Base-by-base conservation (phyloP, 2,888 invertebrate species). In the Helicoverpa assulta region DNA sequence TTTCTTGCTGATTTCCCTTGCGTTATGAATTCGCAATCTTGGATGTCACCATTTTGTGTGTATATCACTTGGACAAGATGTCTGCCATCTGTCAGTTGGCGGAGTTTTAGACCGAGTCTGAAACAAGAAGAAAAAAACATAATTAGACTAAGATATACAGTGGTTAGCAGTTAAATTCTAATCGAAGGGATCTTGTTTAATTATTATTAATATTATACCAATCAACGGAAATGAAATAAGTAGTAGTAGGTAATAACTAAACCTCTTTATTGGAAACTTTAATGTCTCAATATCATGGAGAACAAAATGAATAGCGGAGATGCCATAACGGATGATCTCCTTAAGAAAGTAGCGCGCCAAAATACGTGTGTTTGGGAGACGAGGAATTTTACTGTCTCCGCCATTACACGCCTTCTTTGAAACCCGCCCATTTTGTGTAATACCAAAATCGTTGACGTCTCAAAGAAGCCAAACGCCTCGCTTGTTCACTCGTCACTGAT, bases 61-160 rank as follows among this genome's bases (percentile, higher is more conserved):
- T 97, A 97, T 80, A 97, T 97, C 47, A 97, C 91, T 92, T 97
- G 97, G 57, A 97, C 96, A 89, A 97, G 96, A 91, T 97, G 96
- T 82, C 95, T 94, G 67, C 97, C 97, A 86, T 97, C 97, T n/a
- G 97, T 96, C 79, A 97, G 92, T 89, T 97, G 97, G 21, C 97
- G 96, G 29, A 97, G 95, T 79, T 96, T 96, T 26, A 97, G 88
- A 1, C 96, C 96, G 59, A 89, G 88, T 69, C 96, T 96, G 95
- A 29, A 95, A 95, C 89, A 92, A 93, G 80, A 63, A 56, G 59
- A 84, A 80, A 78, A 55, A 74, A 75, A 10, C 0, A 29, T 76
- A 3, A 52, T 73, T 63, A 66, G n/a, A 12, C 12, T 16, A 50
- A 5, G 8, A 6, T 2, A 40, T 40, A 1, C 12, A 40, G 14